phyloP scores from a whole-genome alignment of 2,113 vertebrate species.

The Trogon melanurus region DNA sequence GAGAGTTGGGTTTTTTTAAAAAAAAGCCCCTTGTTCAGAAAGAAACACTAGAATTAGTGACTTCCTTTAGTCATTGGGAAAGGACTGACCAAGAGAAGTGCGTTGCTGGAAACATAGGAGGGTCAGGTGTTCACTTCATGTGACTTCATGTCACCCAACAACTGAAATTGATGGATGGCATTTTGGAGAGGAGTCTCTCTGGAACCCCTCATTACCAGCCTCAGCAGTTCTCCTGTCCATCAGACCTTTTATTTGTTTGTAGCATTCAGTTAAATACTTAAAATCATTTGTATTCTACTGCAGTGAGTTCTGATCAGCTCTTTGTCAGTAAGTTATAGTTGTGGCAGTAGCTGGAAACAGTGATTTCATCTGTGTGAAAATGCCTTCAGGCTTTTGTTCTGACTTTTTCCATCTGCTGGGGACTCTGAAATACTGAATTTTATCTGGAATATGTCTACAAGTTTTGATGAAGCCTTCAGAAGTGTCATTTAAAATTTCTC shows the following conservation, averaged over 20 bases:
- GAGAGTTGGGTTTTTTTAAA: neutral
- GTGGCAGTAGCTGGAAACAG: neutral
- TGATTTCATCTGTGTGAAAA: neutral
- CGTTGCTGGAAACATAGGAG: neutral
- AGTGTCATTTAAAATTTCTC: conserved; percentile 12
- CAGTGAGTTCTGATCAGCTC: neutral
- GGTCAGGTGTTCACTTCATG: neutral
- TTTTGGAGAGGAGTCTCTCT: neutral
- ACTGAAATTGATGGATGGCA: neutral
- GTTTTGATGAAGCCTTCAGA: neutral
- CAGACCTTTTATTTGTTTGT: neutral
- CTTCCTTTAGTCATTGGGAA: neutral
- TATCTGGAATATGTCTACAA: neutral
- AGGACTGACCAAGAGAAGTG: neutral
- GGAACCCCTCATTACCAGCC: neutral
- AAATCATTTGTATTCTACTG: neutral
- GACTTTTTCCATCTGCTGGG: neutral
- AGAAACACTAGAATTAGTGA: neutral
- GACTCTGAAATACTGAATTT: neutral
- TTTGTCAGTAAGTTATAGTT: neutral
- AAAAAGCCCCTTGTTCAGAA: neutral
- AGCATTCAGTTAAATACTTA: neutral
- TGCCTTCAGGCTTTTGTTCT: neutral
- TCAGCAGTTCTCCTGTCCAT: neutral
- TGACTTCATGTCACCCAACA: neutral